phyloP scores from a whole-genome alignment of 1,140 invertebrate genomes.

The Dreissena polymorpha region DNA sequence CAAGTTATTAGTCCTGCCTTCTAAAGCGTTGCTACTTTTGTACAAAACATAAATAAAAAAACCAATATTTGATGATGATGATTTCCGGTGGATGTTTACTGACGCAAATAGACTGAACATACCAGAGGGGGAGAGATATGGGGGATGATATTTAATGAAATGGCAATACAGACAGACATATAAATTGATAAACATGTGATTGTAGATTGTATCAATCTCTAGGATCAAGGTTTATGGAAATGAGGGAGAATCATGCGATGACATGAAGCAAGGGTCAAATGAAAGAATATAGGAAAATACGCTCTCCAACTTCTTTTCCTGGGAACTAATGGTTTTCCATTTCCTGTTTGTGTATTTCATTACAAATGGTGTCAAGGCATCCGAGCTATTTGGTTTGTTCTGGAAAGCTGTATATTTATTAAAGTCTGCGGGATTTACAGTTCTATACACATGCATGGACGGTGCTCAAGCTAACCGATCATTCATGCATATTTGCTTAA shows the following conservation, averaged over 20 bases:
- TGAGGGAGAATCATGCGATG: constrained; percentile 37
- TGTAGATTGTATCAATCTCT: constrained; percentile 30
- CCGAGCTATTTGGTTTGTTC: constrained; percentile 48
- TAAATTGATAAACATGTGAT: constrained; percentile 1
- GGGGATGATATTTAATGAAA: constrained; percentile 20
- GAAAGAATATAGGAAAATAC: constrained; percentile 36
- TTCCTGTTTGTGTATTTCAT: constrained; percentile 58
- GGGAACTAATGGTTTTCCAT: too few species aligned
- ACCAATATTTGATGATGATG: background rate
- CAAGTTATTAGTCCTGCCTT: constrained; percentile 6
- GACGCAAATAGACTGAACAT: constrained; percentile 15
- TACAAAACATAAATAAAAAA: constrained; percentile 35
- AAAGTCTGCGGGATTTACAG: too few species aligned
- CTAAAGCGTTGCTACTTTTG: background rate
- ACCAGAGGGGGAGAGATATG: constrained; percentile 4
- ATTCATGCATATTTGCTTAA: background rate
- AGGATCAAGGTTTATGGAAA: constrained; percentile 35
- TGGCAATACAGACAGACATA: constrained; percentile 7
- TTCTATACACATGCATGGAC: constrained; percentile 50
- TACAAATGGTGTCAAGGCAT: constrained; percentile 27
- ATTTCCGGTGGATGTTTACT: constrained; percentile 9
- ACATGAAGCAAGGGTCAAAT: constrained; percentile 10
- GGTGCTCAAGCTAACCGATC: constrained; percentile 48
- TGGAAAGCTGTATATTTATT: constrained; percentile 54
- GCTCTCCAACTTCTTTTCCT: constrained; percentile 54